phyloP scores from a whole-genome alignment of 2,888 invertebrate genomes.

The Lamellibrachia satsuma region DNA sequence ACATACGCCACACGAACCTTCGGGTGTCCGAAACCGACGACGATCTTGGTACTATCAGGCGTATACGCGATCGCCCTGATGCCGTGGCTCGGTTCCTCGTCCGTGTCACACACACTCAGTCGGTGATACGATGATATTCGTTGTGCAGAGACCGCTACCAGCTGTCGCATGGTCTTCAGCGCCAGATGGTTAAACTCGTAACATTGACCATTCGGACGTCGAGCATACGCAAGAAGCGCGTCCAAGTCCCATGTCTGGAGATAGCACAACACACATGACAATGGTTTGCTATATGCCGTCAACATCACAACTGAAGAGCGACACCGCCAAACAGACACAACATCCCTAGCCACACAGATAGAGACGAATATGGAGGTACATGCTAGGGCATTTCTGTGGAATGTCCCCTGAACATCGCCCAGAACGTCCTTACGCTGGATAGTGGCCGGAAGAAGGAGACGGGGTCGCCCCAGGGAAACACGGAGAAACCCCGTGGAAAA shows the following conservation, averaged over 20 bases:
- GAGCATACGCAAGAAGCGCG: constrained; percentile 18
- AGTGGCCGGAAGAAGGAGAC: no score
- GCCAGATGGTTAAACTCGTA: constrained; percentile 28
- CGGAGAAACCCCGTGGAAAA: no score
- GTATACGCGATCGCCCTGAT: constrained; percentile 35
- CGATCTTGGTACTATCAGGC: constrained; percentile 32
- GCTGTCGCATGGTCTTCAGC: constrained; percentile 35
- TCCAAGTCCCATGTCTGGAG: constrained; percentile 32
- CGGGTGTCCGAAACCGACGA: constrained; percentile 38
- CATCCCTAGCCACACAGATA: no score
- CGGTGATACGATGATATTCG: not conserved
- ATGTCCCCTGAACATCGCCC: no score
- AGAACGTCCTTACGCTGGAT: no score
- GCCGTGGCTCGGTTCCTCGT: constrained; percentile 28
- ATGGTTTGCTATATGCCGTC: not conserved
- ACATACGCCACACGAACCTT: constrained; percentile 7
- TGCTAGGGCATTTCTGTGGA: no score
- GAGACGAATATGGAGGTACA: no score
- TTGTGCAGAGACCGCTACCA: constrained; percentile 26
- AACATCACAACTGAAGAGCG: not conserved
- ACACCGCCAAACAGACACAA: no score
- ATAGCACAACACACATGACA: not conserved
- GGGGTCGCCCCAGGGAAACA: no score
- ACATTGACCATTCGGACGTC: constrained; percentile 20
- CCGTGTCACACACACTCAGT: not conserved